Base-by-base conservation (phyloP, 2,888 invertebrate species). In the Scaptomyza tumidula region DNA sequence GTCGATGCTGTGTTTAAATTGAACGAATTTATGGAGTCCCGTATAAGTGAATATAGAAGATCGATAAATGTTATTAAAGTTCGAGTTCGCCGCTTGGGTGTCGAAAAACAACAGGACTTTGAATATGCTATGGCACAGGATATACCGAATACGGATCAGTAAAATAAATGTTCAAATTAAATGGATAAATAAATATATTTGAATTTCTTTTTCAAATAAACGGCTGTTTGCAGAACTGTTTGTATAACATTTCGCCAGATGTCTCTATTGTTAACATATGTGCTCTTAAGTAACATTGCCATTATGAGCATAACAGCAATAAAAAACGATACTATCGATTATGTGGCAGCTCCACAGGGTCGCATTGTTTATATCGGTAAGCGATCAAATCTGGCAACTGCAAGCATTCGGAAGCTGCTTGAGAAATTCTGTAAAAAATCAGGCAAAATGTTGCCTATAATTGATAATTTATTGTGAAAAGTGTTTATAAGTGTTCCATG, bases 361-460 rank as follows among this genome's bases (percentile, higher is more conserved):
- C 4, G 48, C 16, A 49, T 19, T 50, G 10, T 50, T 49, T 45
- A 31, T 60, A 69, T 68, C 68, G 68, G 55, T 69, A 52, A 31
- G 33, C 66, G 50, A 69, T 54, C 9, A 46, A 35, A 61, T 44
- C 37, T 70, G 39, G 67, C 61, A 54, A 50, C 73, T 35, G 60
- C 41, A 10, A 78, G 64, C 74, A 56, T 73, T 59, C 45, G 55
- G 74, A 63, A 48, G 78, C 67, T 74, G 66, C 74, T 81, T 70
- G 60, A 66, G 49, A 78, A 78, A 76, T 78, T 66, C 67, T 50
- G 49, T 70, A 71, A 64, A 81, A 79, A 80, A 68, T 52, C 67
- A 72, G 37, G 29, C 11, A 75, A 88, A 83, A 83, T 78, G 75
- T 71, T 44, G 61, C 72, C 74, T 81, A 71, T 77, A 82, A 79